Conservation (phyloP, 2,797 vertebrate genomes). For the Brachyalestes nurse region DNA sequence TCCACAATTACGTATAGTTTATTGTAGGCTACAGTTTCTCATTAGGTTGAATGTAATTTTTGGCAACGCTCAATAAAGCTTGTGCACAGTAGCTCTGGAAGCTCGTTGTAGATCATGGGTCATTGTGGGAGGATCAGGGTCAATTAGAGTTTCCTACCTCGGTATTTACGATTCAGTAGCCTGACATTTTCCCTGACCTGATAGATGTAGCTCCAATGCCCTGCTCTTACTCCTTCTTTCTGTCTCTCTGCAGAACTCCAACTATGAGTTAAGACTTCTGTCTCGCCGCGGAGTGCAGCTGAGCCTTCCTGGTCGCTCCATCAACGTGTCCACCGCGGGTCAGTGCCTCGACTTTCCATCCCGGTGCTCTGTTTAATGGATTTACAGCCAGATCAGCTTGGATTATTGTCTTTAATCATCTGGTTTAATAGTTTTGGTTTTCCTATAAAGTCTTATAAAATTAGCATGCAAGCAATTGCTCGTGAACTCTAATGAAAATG, state of each 20-base stretch:
- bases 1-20: not conserved
- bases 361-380: conserved; percentile 9
- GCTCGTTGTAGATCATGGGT: not conserved
- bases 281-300: conserved; percentile 87
- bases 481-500: not conserved
- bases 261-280: conserved; percentile 92
- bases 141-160: not conserved
- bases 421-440: conserved; percentile 9
- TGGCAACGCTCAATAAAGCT: not conserved
- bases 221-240: conserved; percentile 1
- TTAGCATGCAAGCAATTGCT: not conserved
- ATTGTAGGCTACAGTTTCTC: not conserved
- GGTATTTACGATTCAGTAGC: conserved; percentile 7
- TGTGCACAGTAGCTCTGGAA: not conserved
- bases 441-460: not conserved
- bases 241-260: conserved; percentile 78
- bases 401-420: conserved; percentile 16
- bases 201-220: not conserved
- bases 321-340: conserved; percentile 93
- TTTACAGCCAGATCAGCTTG: not conserved
- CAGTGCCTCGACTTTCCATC: conserved; percentile 64
- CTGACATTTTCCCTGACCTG: conserved; percentile 28
- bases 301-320: conserved; percentile 90
- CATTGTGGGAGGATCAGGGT: not conserved
- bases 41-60: not conserved